Conservation (phyloP, 2,888 invertebrate genomes). For the Synergus itoensis region DNA sequence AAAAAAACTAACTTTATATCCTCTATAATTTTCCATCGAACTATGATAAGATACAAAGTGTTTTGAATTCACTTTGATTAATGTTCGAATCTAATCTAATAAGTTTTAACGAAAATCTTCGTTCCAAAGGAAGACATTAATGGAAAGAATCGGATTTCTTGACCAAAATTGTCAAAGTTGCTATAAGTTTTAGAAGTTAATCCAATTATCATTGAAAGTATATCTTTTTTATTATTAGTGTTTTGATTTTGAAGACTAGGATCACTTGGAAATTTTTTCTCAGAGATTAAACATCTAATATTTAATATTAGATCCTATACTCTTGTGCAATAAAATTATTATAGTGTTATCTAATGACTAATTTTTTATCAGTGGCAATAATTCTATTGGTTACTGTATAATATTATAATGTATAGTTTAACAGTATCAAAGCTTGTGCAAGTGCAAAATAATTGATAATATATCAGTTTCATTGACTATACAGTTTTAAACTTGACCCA, state of each 20-base stretch:
- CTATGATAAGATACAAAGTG: constrained; percentile 6
- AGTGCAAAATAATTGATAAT: constrained; percentile 6
- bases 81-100: not conserved
- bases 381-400: not conserved
- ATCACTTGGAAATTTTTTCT: not conserved
- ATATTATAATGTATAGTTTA: constrained; percentile 23
- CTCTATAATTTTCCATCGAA: constrained; percentile 23
- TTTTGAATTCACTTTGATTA: not conserved
- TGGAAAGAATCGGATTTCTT: not conserved
- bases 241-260: not conserved
- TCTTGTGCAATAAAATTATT: constrained; percentile 20
- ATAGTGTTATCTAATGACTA: not conserved
- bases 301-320: not conserved
- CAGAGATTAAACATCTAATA: not conserved
- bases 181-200: not conserved
- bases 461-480: not conserved
- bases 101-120: not conserved
- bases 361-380: not conserved
- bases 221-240: not conserved
- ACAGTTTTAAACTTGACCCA: not conserved
- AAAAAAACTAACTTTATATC: not conserved
- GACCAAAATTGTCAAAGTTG: not conserved
- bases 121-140: not conserved
- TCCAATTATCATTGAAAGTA: not conserved
- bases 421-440: constrained; percentile 34